Evolutionary conservation across 2,113 vertebrate species (phyloP), one percentile per base, ranked within the genome.

Genomic region (Phaethornis superciliosus): DNA sequence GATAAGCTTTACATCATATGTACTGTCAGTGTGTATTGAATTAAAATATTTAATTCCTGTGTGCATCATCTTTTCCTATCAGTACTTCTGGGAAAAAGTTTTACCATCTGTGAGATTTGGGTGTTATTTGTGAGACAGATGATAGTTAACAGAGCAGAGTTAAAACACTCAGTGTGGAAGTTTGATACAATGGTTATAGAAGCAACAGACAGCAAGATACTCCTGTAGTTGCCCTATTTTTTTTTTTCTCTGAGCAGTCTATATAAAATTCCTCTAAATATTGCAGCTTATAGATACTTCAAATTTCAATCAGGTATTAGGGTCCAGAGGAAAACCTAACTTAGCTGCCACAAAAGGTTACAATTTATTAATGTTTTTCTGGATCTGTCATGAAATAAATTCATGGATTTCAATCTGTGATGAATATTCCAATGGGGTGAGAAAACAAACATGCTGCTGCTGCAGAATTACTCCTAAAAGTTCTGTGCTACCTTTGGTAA

Each of bases 401-500:
- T 52, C 35, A 9, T 77, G 42, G 19, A 42, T 86, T 91, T 94
- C 26, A n/a, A 15, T 84, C n/a, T 2, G 2, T 47, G 17, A 37
- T 0, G 0, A 55, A 9, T 27, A 4, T 60, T 89, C 42, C 30
- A 54, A 1, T 40, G 46, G 35, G 15, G 8, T 52, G 21, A 28
- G 13, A 55, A 24, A 84, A 32, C 10, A 76, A 76, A 17, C 0
- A 2, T 10, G 18, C 5, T 81, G 44, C 32, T 92, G 52, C 32
- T 81, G 22, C 28, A 67, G 27, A 33, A 23, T 71, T 1, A 10
- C 4, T 18, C 26, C 52, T 59, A 28, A 47, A 63, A 84, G 35
- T 79, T 72, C 12, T 44, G 16, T 69, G 24, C 12, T 85, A 56
- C 9, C 37, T 55, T 51, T 93, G 21, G 26, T 79, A 17, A 10